A percentile compares a stretch with the other conserved stretches of the same genome.
These are phyloP conservation scores for Craseonycteris thonglongyai DNA, from an alignment of 2,113 vertebrate genomes.

Conservation along the genomic window DNA sequence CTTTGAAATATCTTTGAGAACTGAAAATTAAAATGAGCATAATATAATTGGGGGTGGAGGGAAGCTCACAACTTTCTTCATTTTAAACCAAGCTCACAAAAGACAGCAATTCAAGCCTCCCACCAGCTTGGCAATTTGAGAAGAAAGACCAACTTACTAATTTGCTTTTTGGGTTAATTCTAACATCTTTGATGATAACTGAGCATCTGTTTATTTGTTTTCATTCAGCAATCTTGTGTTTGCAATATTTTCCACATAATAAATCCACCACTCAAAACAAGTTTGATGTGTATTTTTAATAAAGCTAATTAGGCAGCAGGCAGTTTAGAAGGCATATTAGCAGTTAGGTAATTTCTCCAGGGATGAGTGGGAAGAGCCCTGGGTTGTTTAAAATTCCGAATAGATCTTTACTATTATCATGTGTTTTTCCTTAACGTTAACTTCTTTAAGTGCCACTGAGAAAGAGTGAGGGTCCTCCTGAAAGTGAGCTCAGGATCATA, in stretches of 20 bases:
- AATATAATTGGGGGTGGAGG: conserved; percentile 1
- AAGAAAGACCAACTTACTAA: neutral
- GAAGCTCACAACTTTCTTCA: neutral
- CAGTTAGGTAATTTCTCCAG: conserved; percentile 51
- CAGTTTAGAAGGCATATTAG: conserved; percentile 27
- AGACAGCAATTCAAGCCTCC: conserved; percentile 31
- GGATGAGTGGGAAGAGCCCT: conserved; percentile 20
- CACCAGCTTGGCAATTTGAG: conserved; percentile 5
- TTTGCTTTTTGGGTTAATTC: neutral
- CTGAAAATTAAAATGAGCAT: conserved; percentile 49
- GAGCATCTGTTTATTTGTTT: conserved; percentile 19
- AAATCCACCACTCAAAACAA: conserved; percentile 31
- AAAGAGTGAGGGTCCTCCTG: neutral
- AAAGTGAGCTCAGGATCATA: neutral
- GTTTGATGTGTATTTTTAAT: conserved; percentile 43
- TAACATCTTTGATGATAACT: neutral
- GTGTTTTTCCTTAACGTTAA: neutral
- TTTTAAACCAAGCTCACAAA: conserved; percentile 38
- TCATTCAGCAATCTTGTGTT: neutral
- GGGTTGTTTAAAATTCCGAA: conserved; percentile 32
- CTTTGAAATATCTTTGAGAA: conserved; percentile 48
- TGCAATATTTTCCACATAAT: conserved; percentile 3
- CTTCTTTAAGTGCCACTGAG: neutral
- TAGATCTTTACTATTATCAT: conserved; percentile 20
- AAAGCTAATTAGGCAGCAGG: conserved; percentile 44